A percentile compares a stretch with the other conserved stretches of the same genome.
These are phyloP conservation scores for Recurvirostra avosetta DNA, from an alignment of 2,113 vertebrate species.

Conservation along the genomic window DNA sequence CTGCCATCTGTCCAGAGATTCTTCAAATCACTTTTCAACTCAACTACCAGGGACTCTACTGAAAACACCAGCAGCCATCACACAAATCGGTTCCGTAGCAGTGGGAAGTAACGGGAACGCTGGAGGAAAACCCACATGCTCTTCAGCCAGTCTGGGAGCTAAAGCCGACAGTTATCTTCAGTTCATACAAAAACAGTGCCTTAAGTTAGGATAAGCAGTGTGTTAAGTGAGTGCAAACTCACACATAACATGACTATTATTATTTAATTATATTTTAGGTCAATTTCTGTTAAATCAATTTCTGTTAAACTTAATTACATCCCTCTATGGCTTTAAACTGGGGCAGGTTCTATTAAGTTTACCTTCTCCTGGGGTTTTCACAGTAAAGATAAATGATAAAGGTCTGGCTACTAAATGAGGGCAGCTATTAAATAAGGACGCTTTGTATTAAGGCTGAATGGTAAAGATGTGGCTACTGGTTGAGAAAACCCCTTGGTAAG, in stretches of 20 bases:
- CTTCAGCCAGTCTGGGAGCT: neutral
- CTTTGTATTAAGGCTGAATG: constrained; percentile 24
- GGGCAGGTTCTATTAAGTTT: constrained; percentile 68
- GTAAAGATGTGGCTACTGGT: constrained; percentile 20
- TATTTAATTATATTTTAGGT: constrained; percentile 67
- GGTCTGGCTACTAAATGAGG: constrained; percentile 53
- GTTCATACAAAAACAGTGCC: neutral
- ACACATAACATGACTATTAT: constrained; percentile 43
- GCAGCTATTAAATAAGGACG: constrained; percentile 48
- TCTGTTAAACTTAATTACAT: constrained; percentile 65
- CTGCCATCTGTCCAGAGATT: neutral
- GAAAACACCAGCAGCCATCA: neutral
- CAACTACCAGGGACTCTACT: neutral
- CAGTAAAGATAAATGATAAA: constrained; percentile 44
- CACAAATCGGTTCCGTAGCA: neutral
- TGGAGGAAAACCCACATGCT: neutral
- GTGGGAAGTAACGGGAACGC: neutral
- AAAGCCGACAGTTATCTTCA: neutral
- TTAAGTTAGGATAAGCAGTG: constrained; percentile 7
- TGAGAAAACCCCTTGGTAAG: neutral
- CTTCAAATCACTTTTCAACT: neutral
- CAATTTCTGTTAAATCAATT: constrained; percentile 66
- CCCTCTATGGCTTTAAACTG: constrained; percentile 56
- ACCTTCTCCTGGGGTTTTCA: constrained; percentile 57
- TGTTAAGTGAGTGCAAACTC: constrained; percentile 28